Base-by-base conservation (phyloP, 2,797 vertebrate species). In the Toxotes lorentzi region DNA sequence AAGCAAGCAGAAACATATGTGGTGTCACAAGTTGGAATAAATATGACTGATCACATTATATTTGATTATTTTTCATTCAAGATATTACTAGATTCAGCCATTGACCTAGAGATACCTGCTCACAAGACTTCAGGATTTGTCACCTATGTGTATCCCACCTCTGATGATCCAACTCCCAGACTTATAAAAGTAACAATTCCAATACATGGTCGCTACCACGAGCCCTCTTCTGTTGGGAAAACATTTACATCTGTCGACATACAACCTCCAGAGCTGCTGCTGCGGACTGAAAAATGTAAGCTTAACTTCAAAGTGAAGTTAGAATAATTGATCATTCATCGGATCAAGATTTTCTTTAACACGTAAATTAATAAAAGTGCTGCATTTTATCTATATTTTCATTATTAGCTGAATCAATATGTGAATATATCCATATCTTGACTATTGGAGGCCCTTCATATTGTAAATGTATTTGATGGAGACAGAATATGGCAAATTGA, bases 201-300 rank as follows among this genome's bases (percentile, higher is more conserved):
- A 4, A 69, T 99, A 59, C 98, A 99, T 1, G 94, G 89, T 0
- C 96, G 98, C 1, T 99, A 99, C 84, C 97, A 98, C 48, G 86
- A 93, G 24, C 96, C 98, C 0, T 94, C 96, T 5, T 71, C 66
- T 50, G 83, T 56, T 1, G 77, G 82, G 19, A 56, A 92, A 63
- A 86, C 66, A 0, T 63, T 81, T 65, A 83, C 92, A 34, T 74
- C 47, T 13, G 85, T 96, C 0, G 45, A 91, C 9, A 70, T 99
- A 76, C 78, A 90, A 67, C 88, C 89, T 59, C 97, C 98, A 35
- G 93, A 95, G 66, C 80, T 99, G 45, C 87, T 99, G 70, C 84
- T 97, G 79, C 79, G 88, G 72, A 93, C 92, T 78, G 93, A 95
- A 61, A 92, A 92, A 89, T 91, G 98, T 97, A 88, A 94, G 95